Evolutionary conservation across 92 coral and sea anemone genomes (phyloP), one percentile per base, ranked within the genome.

Genomic region (Isaurus tuberculatus): DNA sequence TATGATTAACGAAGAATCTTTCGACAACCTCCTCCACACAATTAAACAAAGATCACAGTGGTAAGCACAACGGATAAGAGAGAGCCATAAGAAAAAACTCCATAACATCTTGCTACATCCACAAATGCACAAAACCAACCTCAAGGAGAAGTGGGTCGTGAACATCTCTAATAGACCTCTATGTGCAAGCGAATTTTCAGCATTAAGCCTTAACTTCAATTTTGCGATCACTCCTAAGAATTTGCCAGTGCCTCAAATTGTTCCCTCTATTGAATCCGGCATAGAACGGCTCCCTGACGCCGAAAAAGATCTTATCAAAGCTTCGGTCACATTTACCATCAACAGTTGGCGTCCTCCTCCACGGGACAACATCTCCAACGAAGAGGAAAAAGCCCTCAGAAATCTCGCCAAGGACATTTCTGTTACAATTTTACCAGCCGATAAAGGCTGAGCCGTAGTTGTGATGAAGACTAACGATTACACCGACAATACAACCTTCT

Each of bases 81-180:
- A 22, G 26, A 22, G 28, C 84, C 65, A 10, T n/a, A 20, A 61
- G 11, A 64, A 23, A 23, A 79, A 79, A 37, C 84, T 80, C 10
- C 72, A 65, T 4, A 65, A 57, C 63, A 57, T 78, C 43, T 42
- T 55, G 27, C 83, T 70, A 23, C 23, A 13, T 36, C 10, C 64
- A 40, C 53, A 11, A 20, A 17, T 30, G 23, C 74, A 28, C 57
- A 44, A 32, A 65, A 65, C 64, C 22, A 9, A 31, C 63, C 31
- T 27, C 23, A 48, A 83, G 8, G 80, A 83, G 11, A 51, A 83
- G 43, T 83, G 86, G 79, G 87, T 73, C 27, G 72, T 84, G 31
- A 72, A 72, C 58, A 22, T 84, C 17, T 84, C 87, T 9, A 58
- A 44, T 51, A 49, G 71, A 36, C 81, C 61, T n/a, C 61, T 84